Evolutionary conservation across 2,888 invertebrate genomes (phyloP).

Genomic region (Tachina lurida): DNA sequence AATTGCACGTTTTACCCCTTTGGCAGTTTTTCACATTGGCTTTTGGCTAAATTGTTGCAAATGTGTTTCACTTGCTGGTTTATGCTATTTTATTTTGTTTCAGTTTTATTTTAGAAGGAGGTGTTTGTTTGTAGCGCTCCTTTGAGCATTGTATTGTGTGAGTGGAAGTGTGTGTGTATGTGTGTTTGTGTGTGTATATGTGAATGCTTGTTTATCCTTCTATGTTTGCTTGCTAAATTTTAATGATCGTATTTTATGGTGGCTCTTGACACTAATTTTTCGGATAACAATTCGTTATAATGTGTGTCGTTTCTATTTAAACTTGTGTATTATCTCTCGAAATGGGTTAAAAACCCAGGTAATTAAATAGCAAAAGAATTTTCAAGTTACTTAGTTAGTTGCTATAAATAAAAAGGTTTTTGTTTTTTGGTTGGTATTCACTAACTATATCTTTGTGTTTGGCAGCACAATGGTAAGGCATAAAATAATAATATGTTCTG

Average conservation of each 20-base stretch:
- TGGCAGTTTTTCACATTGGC: slow-evolving; percentile 55
- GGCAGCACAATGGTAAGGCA: neutral
- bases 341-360: slow-evolving; percentile 61
- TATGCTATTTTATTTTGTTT: slow-evolving; percentile 35
- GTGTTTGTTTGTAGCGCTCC: slow-evolving; percentile 20
- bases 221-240: slow-evolving; percentile 53
- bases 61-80: slow-evolving; percentile 58
- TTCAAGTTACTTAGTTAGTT: slow-evolving; percentile 41
- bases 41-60: slow-evolving; percentile 62
- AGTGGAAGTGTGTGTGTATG: neutral
- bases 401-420: slow-evolving; percentile 17
- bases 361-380: slow-evolving; percentile 58
- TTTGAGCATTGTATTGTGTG: neutral
- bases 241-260: slow-evolving; percentile 69
- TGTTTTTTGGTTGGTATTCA: neutral
- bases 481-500: neutral
- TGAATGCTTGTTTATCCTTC: slow-evolving; percentile 15
- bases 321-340: slow-evolving; percentile 53
- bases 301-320: slow-evolving; percentile 58
- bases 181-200: neutral
- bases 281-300: slow-evolving; percentile 62
- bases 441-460: neutral
- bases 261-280: slow-evolving; percentile 67
- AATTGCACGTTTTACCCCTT: slow-evolving; percentile 61
- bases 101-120: slow-evolving; percentile 27